These are phyloP conservation scores for Caenorhabditis sp. DNA, from an alignment of 2,888 invertebrate species.

Conservation along the genomic window DNA sequence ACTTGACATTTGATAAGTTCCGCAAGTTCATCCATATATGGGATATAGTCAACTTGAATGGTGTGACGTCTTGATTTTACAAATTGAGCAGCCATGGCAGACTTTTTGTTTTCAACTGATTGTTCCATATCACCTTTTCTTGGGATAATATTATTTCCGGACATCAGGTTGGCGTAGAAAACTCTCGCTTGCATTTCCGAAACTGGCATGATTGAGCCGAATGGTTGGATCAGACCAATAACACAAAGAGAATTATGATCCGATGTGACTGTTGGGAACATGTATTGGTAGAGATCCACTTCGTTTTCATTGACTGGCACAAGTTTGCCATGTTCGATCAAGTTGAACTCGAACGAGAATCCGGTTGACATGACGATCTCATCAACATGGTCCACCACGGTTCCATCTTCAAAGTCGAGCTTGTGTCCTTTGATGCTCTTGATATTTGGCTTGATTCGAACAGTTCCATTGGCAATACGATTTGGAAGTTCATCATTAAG, in stretches of 20 bases:
- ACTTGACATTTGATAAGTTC: constrained; percentile 72
- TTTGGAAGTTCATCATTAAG: constrained; percentile 74
- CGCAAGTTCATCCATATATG: constrained; percentile 74
- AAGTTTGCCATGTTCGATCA: constrained; percentile 68
- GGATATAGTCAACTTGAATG: constrained; percentile 72
- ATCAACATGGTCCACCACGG: constrained; percentile 54
- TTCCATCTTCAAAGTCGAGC: constrained; percentile 62
- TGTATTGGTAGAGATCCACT: constrained; percentile 72
- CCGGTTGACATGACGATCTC: constrained; percentile 73
- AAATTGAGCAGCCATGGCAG: constrained; percentile 61
- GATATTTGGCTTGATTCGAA: constrained; percentile 58
- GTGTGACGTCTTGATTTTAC: constrained; percentile 71
- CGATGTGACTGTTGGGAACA: constrained; percentile 70
- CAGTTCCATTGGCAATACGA: constrained; percentile 71
- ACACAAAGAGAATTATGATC: constrained; percentile 73
- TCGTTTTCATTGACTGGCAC: constrained; percentile 52
- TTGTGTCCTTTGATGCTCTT: constrained; percentile 57
- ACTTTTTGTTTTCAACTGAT: constrained; percentile 69
- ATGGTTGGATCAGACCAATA: constrained; percentile 73
- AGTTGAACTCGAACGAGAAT: constrained; percentile 72
- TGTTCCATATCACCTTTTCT: constrained; percentile 67
- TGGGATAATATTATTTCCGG: constrained; percentile 25
- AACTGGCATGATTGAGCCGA: constrained; percentile 74
- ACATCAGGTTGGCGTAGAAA: constrained; percentile 67
- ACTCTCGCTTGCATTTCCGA: constrained; percentile 74